phyloP scores from a whole-genome alignment of 2,113 vertebrate genomes.

The Odobenus rosmarus region DNA sequence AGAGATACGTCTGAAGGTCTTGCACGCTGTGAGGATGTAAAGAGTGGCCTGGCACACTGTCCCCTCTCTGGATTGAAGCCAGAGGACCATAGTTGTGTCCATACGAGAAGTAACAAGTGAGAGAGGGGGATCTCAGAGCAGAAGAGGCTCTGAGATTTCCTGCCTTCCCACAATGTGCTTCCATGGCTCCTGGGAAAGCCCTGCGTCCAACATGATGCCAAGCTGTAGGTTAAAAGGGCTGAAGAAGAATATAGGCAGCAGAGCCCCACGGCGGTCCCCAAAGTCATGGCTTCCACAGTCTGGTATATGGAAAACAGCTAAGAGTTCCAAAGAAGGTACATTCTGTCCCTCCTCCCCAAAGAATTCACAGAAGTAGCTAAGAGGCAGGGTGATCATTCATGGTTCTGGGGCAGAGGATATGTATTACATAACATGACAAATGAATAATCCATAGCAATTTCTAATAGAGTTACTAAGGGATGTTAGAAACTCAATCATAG shows the following conservation, averaged over 20 bases:
- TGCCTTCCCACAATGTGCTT: background rate
- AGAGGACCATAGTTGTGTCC: background rate
- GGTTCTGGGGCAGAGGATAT: background rate
- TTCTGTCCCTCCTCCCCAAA: background rate
- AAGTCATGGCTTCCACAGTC: background rate
- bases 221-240: background rate
- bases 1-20: background rate
- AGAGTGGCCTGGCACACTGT: background rate
- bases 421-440: background rate
- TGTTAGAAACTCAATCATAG: background rate
- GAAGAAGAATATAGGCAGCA: background rate
- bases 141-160: background rate
- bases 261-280: background rate
- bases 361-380: background rate
- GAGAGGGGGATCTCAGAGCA: background rate
- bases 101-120: background rate
- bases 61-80: background rate
- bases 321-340: background rate
- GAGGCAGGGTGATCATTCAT: background rate
- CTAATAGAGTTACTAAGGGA: constrained; percentile 14
- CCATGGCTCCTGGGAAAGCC: background rate
- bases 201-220: background rate
- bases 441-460: constrained; percentile 18
- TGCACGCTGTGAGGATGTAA: background rate
- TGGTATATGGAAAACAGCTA: background rate